Base-by-base conservation (phyloP, 2,797 vertebrate genomes). In the Phalanger gymnotis region DNA sequence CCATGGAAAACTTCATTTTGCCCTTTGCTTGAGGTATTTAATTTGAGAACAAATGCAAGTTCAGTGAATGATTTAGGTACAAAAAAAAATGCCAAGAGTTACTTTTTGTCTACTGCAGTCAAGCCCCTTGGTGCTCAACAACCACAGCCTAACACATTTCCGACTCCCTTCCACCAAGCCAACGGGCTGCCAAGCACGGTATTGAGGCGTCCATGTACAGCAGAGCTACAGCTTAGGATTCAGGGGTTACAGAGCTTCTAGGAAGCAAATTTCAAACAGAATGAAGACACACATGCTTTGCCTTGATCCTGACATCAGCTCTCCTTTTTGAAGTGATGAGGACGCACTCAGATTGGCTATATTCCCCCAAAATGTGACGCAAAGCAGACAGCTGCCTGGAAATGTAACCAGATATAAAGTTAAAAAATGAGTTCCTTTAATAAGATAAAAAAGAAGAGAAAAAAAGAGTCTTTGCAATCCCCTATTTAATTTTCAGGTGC, bases 121-220 rank as follows among this genome's bases (percentile, higher is more conserved):
- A 96, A 98, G 93, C 91, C 97, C 93, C 93, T 98, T 95, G 95
- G 96, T 96, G 96, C 96, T 97, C 97, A 98, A 98, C 93, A 90
- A 97, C 91, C 96, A 97, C 19, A 95, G 52, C 96, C 96, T 54
- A 98, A 97, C 97, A 94, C 58, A 98, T 95, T 94, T 94, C 61
- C 92, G 40, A 95, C 31, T 92, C 89, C 91, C 19, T 51, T 92
- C 54, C 27, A 95, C 54, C 87, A 95, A 94, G 30, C 1, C 6
- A 81, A 47, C 40, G n/a, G 96, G 94, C 97, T 95, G 95, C 95
- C 92, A 98, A 95, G 96, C 22, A 91, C 56, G 96, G 93, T 97
- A 96, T 97, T 96, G 96, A 97, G 94, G 94, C 94, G 98, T 91
- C 93, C 95, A 97, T 96, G 92, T 95, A 95, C 91, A 97, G 92